Evolutionary conservation across 2,888 invertebrate genomes (phyloP), one percentile per base, ranked within the genome.

Genomic region (Vannuccia rotundouncinata): DNA sequence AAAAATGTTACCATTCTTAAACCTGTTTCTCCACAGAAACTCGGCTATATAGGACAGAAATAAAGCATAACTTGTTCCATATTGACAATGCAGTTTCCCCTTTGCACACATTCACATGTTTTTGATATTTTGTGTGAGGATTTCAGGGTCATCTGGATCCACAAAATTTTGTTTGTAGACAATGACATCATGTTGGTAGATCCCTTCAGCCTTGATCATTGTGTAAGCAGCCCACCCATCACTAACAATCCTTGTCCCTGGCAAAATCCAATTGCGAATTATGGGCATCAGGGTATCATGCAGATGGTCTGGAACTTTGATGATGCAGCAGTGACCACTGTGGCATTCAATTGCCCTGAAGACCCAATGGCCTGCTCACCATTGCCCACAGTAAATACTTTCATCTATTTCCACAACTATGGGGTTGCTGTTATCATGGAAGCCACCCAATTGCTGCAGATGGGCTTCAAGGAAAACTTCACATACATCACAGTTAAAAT

Each of bases 401-500:
- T 45, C 45, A 45, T 45, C 17, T 45, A 45, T 45, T 45, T 45
- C 45, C 17, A 45, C 45, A 45, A 45, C 45, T 45, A 45, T 45
- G 45, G 45, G 45, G 45, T 45, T 17, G 45, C 45, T 17, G 17
- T 45, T 45, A 17, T 45, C 45, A 45, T 45, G 45, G 45, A 45
- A 45, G 45, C 45, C 45, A 45, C 45, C 17, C 45, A 45, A 45
- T 45, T 45, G 45, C 45, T 45, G 45, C 45, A 45, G 45, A 45
- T 45, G 45, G 45, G 17, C 45, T 45, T 45, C 45, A 66, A 66
- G 25, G 22, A 66, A 66, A 2, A 66, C 66, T 66, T 66, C 66
- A 66, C 66, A 66, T 66, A 66, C 66, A 13, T 66, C 5, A 22
- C 25, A 66, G 66, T 66, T 66, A 66, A 66, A 66, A 66, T 66